Conservation (phyloP, 2,113 vertebrate genomes). For the Rhineura floridana region DNA sequence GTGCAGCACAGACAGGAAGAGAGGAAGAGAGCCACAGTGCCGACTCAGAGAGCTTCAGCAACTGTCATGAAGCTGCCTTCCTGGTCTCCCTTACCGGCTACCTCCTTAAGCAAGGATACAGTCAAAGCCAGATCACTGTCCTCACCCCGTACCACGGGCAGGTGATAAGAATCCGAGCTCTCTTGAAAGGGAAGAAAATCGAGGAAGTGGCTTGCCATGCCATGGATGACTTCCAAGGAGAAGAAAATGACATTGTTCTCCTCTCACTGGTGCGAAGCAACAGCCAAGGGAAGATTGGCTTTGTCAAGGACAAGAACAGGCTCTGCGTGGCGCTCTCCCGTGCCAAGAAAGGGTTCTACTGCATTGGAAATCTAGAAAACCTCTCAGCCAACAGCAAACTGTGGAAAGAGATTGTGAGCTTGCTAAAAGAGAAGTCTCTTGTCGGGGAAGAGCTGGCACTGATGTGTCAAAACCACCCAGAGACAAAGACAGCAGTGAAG, state of each 20-base stretch:
- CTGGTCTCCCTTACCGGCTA: conserved; percentile 46
- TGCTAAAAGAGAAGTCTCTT: conserved; percentile 21
- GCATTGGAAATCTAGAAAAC: conserved; percentile 52
- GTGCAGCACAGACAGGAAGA: conserved; percentile 50
- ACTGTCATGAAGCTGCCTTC: conserved; percentile 49
- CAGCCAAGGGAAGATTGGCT: conserved; percentile 40
- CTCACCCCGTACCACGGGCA: conserved; percentile 58
- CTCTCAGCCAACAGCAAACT: conserved; percentile 26
- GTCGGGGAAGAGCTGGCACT: conserved; percentile 37
- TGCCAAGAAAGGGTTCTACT: conserved; percentile 60
- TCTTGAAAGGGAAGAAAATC: conserved; percentile 34
- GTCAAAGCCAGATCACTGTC: conserved; percentile 46
- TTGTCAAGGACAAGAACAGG: conserved; percentile 54
- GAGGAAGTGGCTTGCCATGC: conserved; percentile 38
- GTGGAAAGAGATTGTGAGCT: conserved; percentile 43
- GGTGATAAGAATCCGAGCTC: conserved; percentile 37
- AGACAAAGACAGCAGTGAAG: conserved; percentile 32
- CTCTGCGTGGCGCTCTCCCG: conserved; percentile 59
- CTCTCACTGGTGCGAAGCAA: conserved; percentile 62
- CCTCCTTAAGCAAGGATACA: conserved; percentile 50
- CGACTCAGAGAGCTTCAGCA: conserved; percentile 53
- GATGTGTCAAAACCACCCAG: conserved; percentile 57
- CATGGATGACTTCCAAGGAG: conserved; percentile 61
- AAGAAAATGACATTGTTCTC: conserved; percentile 63
- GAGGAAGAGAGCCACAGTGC: conserved; percentile 37